These are phyloP conservation scores for Malurus leucopterus DNA, from an alignment of 2,797 vertebrate species.

Conservation along the genomic window DNA sequence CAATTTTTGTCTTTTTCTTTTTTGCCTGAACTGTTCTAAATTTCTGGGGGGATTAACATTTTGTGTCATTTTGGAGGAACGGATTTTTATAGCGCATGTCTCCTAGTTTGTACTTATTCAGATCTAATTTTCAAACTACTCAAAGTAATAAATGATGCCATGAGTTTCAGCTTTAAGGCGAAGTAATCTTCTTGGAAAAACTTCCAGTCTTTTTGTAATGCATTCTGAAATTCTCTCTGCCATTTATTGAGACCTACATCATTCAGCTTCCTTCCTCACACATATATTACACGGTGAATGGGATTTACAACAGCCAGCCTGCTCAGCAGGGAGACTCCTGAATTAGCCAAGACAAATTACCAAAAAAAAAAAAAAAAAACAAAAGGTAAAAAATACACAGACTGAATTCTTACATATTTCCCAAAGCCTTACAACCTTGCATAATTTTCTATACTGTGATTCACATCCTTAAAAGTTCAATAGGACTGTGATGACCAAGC, in stretches of 20 bases:
- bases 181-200: neutral
- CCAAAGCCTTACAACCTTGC: neutral
- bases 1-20: neutral
- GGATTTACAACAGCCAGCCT: neutral
- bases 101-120: neutral
- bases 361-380: too few relatives aligned
- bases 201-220: neutral
- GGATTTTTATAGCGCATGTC: neutral
- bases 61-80: neutral
- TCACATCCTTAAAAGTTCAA: neutral
- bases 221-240: neutral
- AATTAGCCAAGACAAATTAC: constrained; percentile 5
- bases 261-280: neutral
- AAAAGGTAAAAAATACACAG: too few relatives aligned
- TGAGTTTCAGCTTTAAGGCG: neutral
- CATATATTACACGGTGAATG: neutral
- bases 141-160: neutral
- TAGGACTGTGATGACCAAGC: neutral
- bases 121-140: neutral
- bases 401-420: neutral
- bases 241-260: neutral
- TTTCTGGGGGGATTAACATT: neutral
- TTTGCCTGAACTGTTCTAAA: neutral
- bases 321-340: neutral
- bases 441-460: neutral